Conservation (phyloP, 1,140 invertebrate genomes). For the Diprion similis region DNA sequence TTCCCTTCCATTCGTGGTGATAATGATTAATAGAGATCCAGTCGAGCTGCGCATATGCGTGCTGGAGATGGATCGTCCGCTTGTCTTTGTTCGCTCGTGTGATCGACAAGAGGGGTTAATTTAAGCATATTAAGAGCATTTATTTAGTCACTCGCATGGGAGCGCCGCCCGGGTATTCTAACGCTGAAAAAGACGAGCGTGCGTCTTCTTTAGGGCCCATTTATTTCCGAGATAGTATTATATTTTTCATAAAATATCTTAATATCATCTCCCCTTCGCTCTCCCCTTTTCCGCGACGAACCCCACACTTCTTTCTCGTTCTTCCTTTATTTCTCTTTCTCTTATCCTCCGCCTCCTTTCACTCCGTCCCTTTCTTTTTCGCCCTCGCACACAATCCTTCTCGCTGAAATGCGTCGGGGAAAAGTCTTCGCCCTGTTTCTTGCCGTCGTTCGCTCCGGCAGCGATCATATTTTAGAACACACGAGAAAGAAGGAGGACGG, state of each 20-base stretch:
- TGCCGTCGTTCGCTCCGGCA: not conserved
- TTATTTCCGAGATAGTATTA: constrained; percentile 16
- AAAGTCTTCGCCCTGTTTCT: not conserved
- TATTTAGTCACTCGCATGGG: not conserved
- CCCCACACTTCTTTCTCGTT: constrained; percentile 21
- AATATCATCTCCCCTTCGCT: constrained; percentile 9
- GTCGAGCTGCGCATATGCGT: not conserved
- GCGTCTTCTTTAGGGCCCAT: constrained; percentile 6
- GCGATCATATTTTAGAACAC: constrained; percentile 7
- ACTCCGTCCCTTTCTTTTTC: constrained; percentile 18
- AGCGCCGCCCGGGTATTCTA: not conserved
- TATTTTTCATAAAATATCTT: constrained; percentile 18
- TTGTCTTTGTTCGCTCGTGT: constrained; percentile 1
- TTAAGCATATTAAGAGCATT: constrained; percentile 5
- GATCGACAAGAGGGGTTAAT: constrained; percentile 4
- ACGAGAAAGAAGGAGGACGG: not conserved
- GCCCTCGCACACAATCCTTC: constrained; percentile 5
- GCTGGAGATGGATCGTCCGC: not conserved
- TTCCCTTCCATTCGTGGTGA: constrained; percentile 2
- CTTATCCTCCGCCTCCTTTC: constrained; percentile 18
- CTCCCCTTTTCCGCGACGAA: constrained; percentile 18
- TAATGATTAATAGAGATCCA: constrained; percentile 6
- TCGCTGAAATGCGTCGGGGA: constrained; percentile 3
- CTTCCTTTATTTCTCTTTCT: constrained; percentile 13
- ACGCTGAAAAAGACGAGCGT: not conserved